A percentile compares a stretch with the other conserved stretches of the same genome.
Conservation (phyloP, 2,113 vertebrate species). For the Phocoena sinus region DNA sequence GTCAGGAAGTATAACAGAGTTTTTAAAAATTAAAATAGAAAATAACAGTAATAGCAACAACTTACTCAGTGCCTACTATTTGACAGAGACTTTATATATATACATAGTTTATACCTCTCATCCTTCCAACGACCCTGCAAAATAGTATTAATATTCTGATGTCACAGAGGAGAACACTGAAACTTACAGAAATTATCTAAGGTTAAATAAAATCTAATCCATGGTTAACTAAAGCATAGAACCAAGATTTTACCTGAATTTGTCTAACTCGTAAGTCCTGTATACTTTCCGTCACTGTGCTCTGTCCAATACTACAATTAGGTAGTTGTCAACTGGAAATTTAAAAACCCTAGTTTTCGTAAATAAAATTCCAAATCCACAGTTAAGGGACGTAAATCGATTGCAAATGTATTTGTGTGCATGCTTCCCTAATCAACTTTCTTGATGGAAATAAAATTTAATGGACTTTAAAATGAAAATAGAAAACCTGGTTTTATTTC, state of each 20-base stretch:
- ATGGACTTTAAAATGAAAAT: neutral
- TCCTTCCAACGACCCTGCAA: neutral
- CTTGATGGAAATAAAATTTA: neutral
- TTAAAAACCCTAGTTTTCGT: neutral
- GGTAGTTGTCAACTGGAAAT: neutral
- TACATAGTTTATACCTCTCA: neutral
- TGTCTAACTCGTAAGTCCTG: neutral
- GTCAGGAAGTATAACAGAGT: neutral
- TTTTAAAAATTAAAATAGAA: neutral
- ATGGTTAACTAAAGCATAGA: neutral
- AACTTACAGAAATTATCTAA: neutral
- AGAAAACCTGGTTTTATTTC: neutral
- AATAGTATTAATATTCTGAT: neutral
- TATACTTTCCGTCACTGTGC: neutral
- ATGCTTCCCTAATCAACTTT: neutral
- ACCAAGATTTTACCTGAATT: neutral
- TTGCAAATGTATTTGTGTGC: neutral
- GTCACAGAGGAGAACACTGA: neutral
- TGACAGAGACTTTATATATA: neutral
- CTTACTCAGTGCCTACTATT: neutral
- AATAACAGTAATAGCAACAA: neutral
- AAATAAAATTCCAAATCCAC: conserved; percentile 21
- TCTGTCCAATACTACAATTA: neutral
- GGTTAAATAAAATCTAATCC: neutral
- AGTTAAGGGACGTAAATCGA: neutral